phyloP scores from a whole-genome alignment of 2,113 vertebrate species.

The Todiramphus saurophagus region DNA sequence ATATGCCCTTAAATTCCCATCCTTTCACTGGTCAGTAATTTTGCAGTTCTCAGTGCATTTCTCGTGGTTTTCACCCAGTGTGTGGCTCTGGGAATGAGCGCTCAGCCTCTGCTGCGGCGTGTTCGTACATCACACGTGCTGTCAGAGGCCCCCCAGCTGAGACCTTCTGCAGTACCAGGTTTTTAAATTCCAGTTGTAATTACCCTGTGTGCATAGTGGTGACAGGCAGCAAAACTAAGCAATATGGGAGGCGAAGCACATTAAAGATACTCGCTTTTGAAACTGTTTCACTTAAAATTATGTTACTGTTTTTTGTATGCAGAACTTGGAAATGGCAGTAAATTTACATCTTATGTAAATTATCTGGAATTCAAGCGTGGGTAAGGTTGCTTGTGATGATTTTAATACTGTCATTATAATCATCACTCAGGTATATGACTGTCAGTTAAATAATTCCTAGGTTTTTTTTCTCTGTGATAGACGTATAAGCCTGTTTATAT shows the following conservation, averaged over 20 bases:
- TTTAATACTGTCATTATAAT: constrained; percentile 14
- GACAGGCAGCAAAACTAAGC: not conserved
- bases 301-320: not conserved
- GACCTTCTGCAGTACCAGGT: not conserved
- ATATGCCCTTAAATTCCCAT: not conserved
- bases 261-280: not conserved
- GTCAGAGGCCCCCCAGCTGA: not conserved
- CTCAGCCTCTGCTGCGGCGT: not conserved
- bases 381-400: constrained; percentile 20
- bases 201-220: not conserved
- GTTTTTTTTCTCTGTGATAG: not conserved
- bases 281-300: not conserved
- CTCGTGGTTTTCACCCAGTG: not conserved
- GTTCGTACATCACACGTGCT: not conserved
- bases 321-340: not conserved
- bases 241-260: not conserved
- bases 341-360: constrained; percentile 27
- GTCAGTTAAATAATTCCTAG: not conserved
- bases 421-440: not conserved
- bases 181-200: not conserved
- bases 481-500: not conserved
- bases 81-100: not conserved
- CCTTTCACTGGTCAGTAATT: not conserved
- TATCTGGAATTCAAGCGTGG: not conserved
- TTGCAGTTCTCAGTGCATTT: not conserved